A percentile compares a stretch with the other conserved stretches of the same genome.
These are phyloP conservation scores for Scatophagus argus DNA, from an alignment of 2,113 vertebrate genomes.

Conservation along the genomic window DNA sequence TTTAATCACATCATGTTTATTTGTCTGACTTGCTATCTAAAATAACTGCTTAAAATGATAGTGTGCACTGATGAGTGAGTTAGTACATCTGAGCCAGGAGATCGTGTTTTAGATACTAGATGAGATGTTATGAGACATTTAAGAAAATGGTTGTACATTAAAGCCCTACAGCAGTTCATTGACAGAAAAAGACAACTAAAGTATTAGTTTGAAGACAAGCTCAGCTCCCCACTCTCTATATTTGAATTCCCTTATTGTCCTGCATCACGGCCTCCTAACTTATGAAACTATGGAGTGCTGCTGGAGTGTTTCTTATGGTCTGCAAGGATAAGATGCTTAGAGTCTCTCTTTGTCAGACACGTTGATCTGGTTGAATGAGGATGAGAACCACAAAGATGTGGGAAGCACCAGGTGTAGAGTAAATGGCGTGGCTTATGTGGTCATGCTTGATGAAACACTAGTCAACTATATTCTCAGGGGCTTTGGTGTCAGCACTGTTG, in stretches of 20 bases:
- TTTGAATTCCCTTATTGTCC: neutral
- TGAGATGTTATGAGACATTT: neutral
- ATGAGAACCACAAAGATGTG: constrained; percentile 81
- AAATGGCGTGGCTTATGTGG: constrained; percentile 69
- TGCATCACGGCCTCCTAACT: constrained; percentile 78
- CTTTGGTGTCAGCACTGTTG: neutral
- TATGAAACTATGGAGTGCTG: constrained; percentile 33
- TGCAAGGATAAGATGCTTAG: constrained; percentile 65
- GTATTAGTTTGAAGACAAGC: neutral
- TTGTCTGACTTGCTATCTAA: too few relatives aligned
- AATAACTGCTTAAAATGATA: too few relatives aligned
- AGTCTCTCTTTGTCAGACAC: constrained; percentile 24
- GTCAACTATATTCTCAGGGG: constrained; percentile 8
- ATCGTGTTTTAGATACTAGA: neutral
- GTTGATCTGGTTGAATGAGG: neutral
- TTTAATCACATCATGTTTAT: neutral
- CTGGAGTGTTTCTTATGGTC: constrained; percentile 82
- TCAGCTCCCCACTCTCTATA: neutral
- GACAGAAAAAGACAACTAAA: neutral
- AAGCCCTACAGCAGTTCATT: neutral
- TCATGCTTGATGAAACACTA: constrained; percentile 81
- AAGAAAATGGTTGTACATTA: neutral
- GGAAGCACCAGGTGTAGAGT: constrained; percentile 83
- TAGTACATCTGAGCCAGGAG: too few relatives aligned
- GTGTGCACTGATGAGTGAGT: neutral